Conservation (phyloP, 2,888 invertebrate species). For the Diarsia brunnea region DNA sequence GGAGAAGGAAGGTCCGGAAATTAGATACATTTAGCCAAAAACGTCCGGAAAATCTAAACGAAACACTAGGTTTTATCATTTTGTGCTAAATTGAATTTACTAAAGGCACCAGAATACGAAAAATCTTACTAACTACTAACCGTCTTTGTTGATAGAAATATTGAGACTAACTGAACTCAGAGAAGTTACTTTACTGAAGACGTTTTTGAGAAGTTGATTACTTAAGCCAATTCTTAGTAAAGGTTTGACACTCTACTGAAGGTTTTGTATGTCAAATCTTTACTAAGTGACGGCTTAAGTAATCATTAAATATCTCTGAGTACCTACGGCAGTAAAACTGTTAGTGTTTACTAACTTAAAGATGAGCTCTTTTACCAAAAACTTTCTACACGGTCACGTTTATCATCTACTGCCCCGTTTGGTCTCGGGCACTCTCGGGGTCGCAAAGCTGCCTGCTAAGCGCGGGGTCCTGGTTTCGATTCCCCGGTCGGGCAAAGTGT, state of each 20-base stretch:
- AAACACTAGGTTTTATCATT: constrained; percentile 3
- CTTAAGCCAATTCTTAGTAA: too few species aligned
- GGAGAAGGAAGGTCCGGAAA: constrained; percentile 29
- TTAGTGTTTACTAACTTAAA: neutral
- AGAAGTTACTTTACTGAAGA: too few species aligned
- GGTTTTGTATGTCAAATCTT: too few species aligned
- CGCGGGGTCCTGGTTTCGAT: too few species aligned
- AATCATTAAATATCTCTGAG: too few species aligned
- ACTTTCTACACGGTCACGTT: neutral
- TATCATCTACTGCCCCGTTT: neutral
- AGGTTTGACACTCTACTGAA: too few species aligned
- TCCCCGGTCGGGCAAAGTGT: too few species aligned
- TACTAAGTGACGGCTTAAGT: too few species aligned
- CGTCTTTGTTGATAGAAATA: neutral
- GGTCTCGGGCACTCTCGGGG: too few species aligned
- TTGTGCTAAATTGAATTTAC: constrained; percentile 18
- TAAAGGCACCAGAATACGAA: neutral
- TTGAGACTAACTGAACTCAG: neutral
- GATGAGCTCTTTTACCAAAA: neutral
- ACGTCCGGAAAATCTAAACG: constrained; percentile 18
- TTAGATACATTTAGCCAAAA: constrained; percentile 31
- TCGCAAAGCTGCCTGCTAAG: too few species aligned
- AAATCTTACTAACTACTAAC: neutral
- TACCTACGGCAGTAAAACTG: neutral
- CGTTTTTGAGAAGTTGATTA: too few species aligned